Base-by-base conservation (phyloP, 2,888 invertebrate species). In the Zygogramma bicolorata region DNA sequence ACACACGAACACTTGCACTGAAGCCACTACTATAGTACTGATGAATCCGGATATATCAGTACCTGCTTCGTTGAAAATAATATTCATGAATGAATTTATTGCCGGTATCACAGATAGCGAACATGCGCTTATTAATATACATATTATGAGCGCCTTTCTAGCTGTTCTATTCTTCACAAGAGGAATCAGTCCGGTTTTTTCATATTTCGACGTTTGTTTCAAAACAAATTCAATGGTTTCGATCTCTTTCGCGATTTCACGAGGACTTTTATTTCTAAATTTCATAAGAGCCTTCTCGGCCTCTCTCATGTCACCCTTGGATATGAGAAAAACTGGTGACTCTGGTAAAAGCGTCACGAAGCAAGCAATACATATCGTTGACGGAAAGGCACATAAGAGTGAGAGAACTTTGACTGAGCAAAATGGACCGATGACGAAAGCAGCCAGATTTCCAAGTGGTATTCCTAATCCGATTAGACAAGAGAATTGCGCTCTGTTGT, bases 91-190 rank as follows among this genome's bases (percentile, higher is more conserved):
- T 86, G 94, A 93, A 78, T 94, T 92, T 74, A 95, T 93, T 0
- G 93, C 93, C 86, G 94, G 93, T 78, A 94, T 90, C 73, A 94
- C 95, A 68, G 93, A 92, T 82, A 93, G 90, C 84, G 94, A 94
- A 86, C 94, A 93, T 82, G 94, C 90, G 93, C 96, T 94, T 75
- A 95, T 90, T 25, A 93, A 91, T 38, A 93, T 88, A 2, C 92
- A 91, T 68, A 93, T 92, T 61, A 92, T 85, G 69, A 96, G 88
- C 0, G 95, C 95, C 53, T 73, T 79, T 34, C 77, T 65, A 7
- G 68, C 65, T 38, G 66, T 61, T 27, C 34, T 74, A n/a, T 42
- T 34, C 15, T 68, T 69, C 42, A 75, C 67, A 6, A 79, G 27
- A 22, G 49, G 38, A 3, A 27, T 61, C 20, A 72, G 18, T n/a